A percentile compares a stretch with the other conserved stretches of the same genome.
Conservation (phyloP, 2,888 invertebrate genomes). For the Melangyna quadrimaculata region DNA sequence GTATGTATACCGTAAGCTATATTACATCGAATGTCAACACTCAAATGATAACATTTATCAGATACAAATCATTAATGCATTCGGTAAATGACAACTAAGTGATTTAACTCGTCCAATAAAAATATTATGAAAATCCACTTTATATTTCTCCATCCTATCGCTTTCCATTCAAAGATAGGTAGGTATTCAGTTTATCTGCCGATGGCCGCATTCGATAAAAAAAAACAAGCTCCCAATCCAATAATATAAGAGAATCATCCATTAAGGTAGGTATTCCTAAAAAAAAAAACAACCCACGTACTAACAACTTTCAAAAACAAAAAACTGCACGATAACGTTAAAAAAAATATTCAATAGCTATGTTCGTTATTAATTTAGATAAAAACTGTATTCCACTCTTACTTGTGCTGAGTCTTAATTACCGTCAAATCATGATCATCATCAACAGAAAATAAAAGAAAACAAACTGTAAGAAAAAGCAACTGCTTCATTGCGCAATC, state of each 20-base stretch:
- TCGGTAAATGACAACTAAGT: background rate
- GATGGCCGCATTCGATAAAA: conserved; percentile 21
- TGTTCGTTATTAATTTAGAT: conserved; percentile 20
- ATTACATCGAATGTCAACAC: background rate
- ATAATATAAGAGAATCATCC: background rate
- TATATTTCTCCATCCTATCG: background rate
- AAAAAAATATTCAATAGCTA: conserved; percentile 10
- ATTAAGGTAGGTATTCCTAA: too few species aligned
- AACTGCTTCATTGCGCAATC: conserved; percentile 32
- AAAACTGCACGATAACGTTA: conserved; percentile 5
- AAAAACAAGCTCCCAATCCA: background rate
- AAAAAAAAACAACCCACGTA: conserved; percentile 15
- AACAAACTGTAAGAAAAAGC: background rate
- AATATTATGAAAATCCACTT: background rate
- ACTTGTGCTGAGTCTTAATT: conserved; percentile 28
- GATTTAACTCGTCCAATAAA: background rate
- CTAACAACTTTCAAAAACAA: conserved; percentile 22
- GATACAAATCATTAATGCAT: background rate
- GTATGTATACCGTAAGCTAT: too few species aligned
- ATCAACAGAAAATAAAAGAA: background rate
- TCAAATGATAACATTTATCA: background rate
- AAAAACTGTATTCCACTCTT: conserved; percentile 33
- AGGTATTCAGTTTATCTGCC: conserved; percentile 6
- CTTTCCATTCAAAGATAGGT: background rate
- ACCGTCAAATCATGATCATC: conserved; percentile 23